Base-by-base conservation (phyloP, 2,888 invertebrate species). In the Zeuzera pyrina region DNA sequence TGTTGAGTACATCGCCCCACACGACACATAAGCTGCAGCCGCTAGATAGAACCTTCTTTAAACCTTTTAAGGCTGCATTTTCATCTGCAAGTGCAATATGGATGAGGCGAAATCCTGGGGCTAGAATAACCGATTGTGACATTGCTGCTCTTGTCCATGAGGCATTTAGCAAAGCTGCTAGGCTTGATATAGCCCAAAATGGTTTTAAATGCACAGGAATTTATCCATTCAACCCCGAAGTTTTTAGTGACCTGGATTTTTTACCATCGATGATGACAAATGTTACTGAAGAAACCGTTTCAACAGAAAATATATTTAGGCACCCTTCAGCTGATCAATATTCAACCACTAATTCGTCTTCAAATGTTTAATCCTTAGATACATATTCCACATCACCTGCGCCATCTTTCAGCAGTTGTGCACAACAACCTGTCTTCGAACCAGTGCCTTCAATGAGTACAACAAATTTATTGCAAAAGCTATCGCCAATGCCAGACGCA, bases 141-240 rank as follows among this genome's bases (percentile, higher is more conserved):
- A 33, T 44, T 15, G 42, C 45, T 36, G 41, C 38, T 7, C 26
- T 43, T 13, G 35, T 34, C 2, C 32, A 34, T 30, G 23, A 3
- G 25, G 42, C 47, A 5, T 45, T 45, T 30, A 36, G 34, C 14
- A 34, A 24, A 39, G 39, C 35, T 23, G 33, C 40, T 14, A 34
- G 39, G 24, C 30, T 43, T 8, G 37, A 41, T 10, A 41, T 38
- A 19, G 38, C 33, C 10, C 30, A 29, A 26, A 34, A 25, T 31
- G 45, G 45, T 25, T 45, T 43, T 33, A 34, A 43, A 25, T 61
- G 59, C 55, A 62, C 54, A 46, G 57, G 49, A 49, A 61, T 48
- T 43, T 46, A 36, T 56, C 60, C 54, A 38, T 62, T 45, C 30
- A 27, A 43, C 35, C 31, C 24, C 28, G 34, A 45, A 23, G 23